phyloP scores from a whole-genome alignment of 2,113 vertebrate species.

The Myxocyprinus asiaticus region DNA sequence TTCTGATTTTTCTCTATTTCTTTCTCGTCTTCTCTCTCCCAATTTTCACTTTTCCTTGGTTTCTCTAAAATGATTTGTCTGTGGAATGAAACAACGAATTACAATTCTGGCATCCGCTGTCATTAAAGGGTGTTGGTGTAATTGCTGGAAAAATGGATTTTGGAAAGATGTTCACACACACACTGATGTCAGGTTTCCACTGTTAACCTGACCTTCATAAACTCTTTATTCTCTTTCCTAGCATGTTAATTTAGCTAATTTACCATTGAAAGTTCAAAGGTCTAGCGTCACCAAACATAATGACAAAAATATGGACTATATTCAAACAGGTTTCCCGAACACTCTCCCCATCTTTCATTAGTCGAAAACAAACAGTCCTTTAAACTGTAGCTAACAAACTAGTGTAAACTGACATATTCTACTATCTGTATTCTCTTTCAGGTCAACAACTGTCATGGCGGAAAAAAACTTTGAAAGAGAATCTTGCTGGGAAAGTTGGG shows the following conservation, averaged over 20 bases:
- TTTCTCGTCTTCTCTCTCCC: conserved; percentile 61
- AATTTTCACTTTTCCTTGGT: conserved; percentile 56
- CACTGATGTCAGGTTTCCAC: neutral
- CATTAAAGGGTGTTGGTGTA: neutral
- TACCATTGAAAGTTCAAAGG: neutral
- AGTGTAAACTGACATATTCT: too few species aligned
- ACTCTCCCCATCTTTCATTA: too few species aligned
- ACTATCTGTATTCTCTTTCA: too few species aligned
- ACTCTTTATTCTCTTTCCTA: conserved; percentile 6
- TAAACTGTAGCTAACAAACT: too few species aligned
- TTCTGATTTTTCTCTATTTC: conserved; percentile 63
- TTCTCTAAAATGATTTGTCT: conserved; percentile 48
- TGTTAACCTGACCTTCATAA: neutral
- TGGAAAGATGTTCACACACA: neutral
- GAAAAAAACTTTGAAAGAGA: too few species aligned
- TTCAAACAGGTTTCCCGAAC: too few species aligned
- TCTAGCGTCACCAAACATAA: too few species aligned
- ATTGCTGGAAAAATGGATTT: neutral
- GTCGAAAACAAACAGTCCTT: too few species aligned
- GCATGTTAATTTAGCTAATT: neutral
- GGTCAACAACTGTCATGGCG: too few species aligned
- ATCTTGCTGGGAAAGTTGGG: too few species aligned
- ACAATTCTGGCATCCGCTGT: neutral
- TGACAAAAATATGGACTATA: too few species aligned
- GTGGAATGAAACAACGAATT: conserved; percentile 8